Percentiles rank a stretch among this genome's conserved stretches.
Conservation (phyloP, 1,140 invertebrate genomes). For the Macrosteles quadrilineatus region DNA sequence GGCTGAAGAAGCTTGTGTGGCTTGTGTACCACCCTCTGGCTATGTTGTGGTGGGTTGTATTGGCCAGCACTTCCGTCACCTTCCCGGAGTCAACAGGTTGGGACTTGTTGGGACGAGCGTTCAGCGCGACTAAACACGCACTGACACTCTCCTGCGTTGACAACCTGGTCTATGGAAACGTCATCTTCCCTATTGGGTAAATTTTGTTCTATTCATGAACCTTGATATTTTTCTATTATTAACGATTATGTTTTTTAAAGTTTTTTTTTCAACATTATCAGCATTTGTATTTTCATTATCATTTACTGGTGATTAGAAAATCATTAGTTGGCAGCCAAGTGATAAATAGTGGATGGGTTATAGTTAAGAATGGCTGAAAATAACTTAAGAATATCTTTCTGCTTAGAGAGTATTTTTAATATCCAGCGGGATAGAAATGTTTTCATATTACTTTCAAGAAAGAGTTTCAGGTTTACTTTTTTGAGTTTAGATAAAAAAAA, state of each 20-base stretch:
- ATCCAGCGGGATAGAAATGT: too few relatives aligned
- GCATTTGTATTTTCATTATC: not conserved
- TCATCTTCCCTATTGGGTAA: constrained; percentile 6
- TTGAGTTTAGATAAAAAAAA: too few relatives aligned
- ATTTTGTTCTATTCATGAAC: not conserved
- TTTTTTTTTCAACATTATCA: not conserved
- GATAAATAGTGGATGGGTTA: not conserved
- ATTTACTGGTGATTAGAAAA: not conserved
- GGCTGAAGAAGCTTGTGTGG: constrained; percentile 55
- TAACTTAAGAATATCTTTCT: not conserved
- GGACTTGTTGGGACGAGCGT: constrained; percentile 54
- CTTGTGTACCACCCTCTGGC: constrained; percentile 71
- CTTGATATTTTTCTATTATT: not conserved
- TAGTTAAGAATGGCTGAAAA: not conserved
- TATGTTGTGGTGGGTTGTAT: constrained; percentile 59
- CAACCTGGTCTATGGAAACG: constrained; percentile 66
- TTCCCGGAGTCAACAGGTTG: constrained; percentile 61
- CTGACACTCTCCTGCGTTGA: constrained; percentile 80
- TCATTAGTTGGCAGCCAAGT: not conserved
- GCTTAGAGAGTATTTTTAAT: too few relatives aligned
- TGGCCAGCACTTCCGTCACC: constrained; percentile 59
- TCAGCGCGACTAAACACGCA: constrained; percentile 70
- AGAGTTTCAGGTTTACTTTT: too few relatives aligned
- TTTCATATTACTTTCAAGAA: too few relatives aligned
- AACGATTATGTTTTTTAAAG: not conserved